Evolutionary conservation across 2,797 vertebrate species (phyloP).

Genomic region (Acrocephalus scirpaceus): DNA sequence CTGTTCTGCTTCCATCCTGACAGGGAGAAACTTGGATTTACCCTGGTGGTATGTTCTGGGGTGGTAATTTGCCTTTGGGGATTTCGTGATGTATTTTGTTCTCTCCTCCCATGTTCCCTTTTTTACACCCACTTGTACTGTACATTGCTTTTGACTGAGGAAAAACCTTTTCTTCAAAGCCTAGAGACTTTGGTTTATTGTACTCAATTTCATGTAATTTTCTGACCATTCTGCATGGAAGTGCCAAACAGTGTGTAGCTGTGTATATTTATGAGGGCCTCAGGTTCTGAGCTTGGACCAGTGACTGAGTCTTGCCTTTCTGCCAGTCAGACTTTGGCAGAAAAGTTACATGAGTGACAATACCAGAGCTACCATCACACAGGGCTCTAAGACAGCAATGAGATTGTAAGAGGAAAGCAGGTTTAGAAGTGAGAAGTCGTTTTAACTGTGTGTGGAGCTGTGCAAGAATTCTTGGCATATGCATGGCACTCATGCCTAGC

Average conservation of each 20-base stretch:
- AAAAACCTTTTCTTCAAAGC: neutral
- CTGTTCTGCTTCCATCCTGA: neutral
- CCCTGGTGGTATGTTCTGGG: neutral
- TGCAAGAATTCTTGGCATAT: neutral
- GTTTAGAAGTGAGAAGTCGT: neutral
- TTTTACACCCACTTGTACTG: neutral
- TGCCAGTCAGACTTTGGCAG: neutral
- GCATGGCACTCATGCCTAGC: neutral
- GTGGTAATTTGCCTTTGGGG: neutral
- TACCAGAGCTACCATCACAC: neutral
- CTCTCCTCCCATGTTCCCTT: neutral
- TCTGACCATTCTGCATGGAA: neutral
- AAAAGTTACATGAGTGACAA: neutral
- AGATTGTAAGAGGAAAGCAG: neutral
- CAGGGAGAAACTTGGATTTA: neutral
- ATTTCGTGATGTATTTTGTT: neutral
- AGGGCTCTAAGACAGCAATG: neutral
- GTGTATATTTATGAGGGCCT: neutral
- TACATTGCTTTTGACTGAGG: neutral
- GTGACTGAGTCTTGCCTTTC: neutral
- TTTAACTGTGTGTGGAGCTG: neutral
- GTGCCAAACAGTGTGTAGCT: neutral
- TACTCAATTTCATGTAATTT: neutral
- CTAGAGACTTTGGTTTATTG: neutral
- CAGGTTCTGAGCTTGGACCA: neutral